These are phyloP conservation scores for Pseudoatta argentina DNA, from an alignment of 1,140 invertebrate genomes.

Conservation along the genomic window DNA sequence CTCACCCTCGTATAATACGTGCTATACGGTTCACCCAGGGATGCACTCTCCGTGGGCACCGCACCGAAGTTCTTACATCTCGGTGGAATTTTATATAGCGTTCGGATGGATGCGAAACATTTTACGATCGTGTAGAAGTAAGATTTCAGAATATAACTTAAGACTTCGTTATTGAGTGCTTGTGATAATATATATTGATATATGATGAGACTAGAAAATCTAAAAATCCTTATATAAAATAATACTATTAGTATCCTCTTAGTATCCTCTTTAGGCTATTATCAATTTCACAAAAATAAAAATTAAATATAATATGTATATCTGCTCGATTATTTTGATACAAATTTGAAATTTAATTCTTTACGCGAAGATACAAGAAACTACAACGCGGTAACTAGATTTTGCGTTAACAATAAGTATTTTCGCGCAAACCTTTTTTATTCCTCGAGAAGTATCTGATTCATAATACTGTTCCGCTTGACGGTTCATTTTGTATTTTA, in stretches of 20 bases:
- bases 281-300: background rate
- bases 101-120: background rate
- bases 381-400: background rate
- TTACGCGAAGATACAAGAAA: background rate
- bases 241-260: no score
- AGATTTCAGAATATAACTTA: slow-evolving; percentile 26
- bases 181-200: background rate
- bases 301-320: background rate
- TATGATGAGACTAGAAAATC: background rate
- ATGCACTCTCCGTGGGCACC: slow-evolving; percentile 50
- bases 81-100: slow-evolving; percentile 12
- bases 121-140: slow-evolving; percentile 35
- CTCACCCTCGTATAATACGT: slow-evolving; percentile 69
- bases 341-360: background rate
- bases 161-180: background rate
- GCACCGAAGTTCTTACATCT: slow-evolving; percentile 21
- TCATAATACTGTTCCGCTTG: background rate
- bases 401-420: background rate
- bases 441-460: background rate
- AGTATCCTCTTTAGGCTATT: background rate
- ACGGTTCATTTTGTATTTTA: slow-evolving; percentile 58
- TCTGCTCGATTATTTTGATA: background rate
- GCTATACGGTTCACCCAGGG: slow-evolving; percentile 50
- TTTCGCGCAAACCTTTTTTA: background rate
- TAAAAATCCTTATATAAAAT: background rate